A percentile compares a stretch with the other conserved stretches of the same genome.
Evolutionary conservation across 2,888 invertebrate genomes (phyloP).

Genomic region (Polia nebulosa): DNA sequence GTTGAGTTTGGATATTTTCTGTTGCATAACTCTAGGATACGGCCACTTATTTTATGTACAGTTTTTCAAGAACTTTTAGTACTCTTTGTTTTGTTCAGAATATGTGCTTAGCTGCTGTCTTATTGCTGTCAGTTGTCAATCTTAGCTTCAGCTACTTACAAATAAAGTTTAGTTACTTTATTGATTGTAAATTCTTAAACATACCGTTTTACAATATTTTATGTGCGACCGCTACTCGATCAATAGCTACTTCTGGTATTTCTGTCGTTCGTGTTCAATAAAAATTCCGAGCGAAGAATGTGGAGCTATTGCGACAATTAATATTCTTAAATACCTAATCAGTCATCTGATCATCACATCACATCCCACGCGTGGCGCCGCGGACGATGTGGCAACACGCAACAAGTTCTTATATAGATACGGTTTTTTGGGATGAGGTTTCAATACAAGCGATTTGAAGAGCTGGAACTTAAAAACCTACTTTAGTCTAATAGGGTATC

Average conservation of each 20-base stretch:
- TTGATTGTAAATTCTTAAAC: constrained; percentile 7
- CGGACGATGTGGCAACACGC: constrained; percentile 67
- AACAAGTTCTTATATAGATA: constrained; percentile 64
- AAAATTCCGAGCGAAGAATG: constrained; percentile 77
- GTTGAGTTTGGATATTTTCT: constrained; percentile 39
- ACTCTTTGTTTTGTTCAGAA: constrained; percentile 31
- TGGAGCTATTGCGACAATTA: constrained; percentile 84
- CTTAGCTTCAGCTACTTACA: not conserved
- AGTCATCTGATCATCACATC: constrained; percentile 86
- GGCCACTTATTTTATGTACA: not conserved
- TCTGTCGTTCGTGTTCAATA: constrained; percentile 70
- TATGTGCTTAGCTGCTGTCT: not conserved
- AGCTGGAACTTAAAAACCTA: no score
- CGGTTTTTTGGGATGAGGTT: constrained; percentile 57
- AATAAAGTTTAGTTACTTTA: not conserved
- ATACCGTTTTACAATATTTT: constrained; percentile 28
- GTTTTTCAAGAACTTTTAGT: constrained; percentile 16
- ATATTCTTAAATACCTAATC: constrained; percentile 88
- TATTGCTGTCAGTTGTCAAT: not conserved
- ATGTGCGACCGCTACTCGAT: constrained; percentile 39
- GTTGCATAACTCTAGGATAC: constrained; percentile 9
- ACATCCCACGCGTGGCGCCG: constrained; percentile 85
- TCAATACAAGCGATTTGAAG: constrained; percentile 57
- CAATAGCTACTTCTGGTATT: constrained; percentile 53
- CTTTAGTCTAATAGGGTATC: not conserved